phyloP scores from a whole-genome alignment of 1,140 invertebrate genomes.

The Capitella teleta region DNA sequence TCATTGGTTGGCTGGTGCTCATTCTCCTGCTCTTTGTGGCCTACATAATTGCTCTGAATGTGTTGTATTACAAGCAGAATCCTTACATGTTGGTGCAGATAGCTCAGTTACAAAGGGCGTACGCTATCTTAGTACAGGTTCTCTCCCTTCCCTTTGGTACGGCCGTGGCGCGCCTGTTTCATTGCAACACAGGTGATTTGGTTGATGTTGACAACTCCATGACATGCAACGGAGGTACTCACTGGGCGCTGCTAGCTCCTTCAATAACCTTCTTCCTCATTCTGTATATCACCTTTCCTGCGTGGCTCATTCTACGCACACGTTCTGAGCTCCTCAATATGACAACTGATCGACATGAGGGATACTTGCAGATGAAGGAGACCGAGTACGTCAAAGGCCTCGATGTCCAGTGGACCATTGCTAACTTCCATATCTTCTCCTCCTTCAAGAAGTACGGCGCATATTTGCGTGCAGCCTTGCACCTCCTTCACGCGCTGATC shows the following conservation, averaged over 20 bases:
- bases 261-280: conserved; percentile 17
- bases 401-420: conserved; percentile 25
- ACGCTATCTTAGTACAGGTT: conserved; percentile 23
- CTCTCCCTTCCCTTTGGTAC: conserved; percentile 26
- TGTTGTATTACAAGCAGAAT: conserved; percentile 10
- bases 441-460: conserved; percentile 26
- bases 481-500: conserved; percentile 22
- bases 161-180: conserved; percentile 23
- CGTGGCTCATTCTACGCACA: conserved; percentile 25
- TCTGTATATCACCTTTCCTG: conserved; percentile 24
- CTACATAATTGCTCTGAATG: conserved; percentile 15
- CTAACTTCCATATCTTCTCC: conserved; percentile 29
- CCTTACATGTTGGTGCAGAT: conserved; percentile 20
- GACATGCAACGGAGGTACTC: conserved; percentile 19
- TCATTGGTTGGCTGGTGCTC: conserved; percentile 19
- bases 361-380: conserved; percentile 33
- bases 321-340: conserved; percentile 22
- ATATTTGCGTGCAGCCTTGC: conserved; percentile 22
- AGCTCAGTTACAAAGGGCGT: conserved; percentile 20
- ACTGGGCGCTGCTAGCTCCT: conserved; percentile 26
- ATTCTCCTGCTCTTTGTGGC: conserved; percentile 12
- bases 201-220: conserved; percentile 26
- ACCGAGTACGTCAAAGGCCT: conserved; percentile 34
- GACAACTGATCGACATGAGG: conserved; percentile 23
- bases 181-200: conserved; percentile 18